Evolutionary conservation across 2,797 vertebrate species (phyloP).

Genomic region (Clarias fuscus): DNA sequence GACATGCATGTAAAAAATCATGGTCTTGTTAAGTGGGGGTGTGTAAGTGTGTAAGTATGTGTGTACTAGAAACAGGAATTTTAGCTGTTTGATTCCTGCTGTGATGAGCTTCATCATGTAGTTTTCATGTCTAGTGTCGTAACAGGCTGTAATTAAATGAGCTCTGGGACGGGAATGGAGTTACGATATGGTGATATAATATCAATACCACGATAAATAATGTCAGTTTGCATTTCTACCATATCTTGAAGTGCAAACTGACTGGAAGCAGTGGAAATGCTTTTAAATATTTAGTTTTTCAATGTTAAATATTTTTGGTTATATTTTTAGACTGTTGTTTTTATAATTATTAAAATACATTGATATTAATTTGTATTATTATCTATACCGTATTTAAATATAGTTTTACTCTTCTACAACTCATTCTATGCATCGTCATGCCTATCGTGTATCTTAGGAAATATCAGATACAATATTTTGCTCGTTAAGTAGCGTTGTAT

Average conservation of each 20-base stretch:
- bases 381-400: neutral
- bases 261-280: neutral
- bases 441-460: neutral
- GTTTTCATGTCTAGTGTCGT: too few species aligned
- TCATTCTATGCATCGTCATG: neutral
- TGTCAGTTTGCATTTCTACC: neutral
- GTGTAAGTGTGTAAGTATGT: neutral
- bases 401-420: too few species aligned
- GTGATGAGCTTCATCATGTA: neutral
- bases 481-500: too few species aligned
- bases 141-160: neutral
- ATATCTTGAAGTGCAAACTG: neutral
- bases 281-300: neutral
- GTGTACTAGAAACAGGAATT: too few species aligned
- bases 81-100: neutral
- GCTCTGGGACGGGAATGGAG: neutral
- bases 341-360: neutral
- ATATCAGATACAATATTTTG: neutral
- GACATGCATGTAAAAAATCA: neutral
- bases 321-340: neutral
- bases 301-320: neutral
- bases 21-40: neutral
- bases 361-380: neutral
- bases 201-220: neutral
- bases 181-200: too few species aligned